These are phyloP conservation scores for Caloenas nicobarica DNA, from an alignment of 2,113 vertebrate species.

Conservation along the genomic window DNA sequence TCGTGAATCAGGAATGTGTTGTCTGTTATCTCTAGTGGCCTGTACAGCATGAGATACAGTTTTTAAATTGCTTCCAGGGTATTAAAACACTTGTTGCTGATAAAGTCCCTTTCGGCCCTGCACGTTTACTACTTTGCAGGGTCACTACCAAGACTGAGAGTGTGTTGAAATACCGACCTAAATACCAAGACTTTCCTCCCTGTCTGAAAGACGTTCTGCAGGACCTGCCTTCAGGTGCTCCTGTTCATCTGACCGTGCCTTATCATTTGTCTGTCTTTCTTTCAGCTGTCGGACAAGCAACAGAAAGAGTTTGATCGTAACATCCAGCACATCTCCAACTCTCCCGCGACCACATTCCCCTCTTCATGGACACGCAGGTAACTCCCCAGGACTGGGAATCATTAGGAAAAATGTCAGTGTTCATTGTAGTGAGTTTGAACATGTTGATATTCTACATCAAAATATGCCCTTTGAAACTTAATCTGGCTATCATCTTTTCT, in stretches of 20 bases:
- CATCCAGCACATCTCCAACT: slow-evolving; percentile 97
- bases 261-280: neutral
- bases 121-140: neutral
- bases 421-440: neutral
- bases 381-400: neutral
- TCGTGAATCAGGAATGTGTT: neutral
- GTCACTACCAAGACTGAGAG: neutral
- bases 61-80: neutral
- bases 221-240: neutral
- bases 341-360: slow-evolving; percentile 94
- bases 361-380: slow-evolving; percentile 93
- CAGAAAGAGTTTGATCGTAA: slow-evolving; percentile 97
- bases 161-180: neutral
- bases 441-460: neutral
- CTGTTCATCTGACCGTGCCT: neutral
- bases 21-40: neutral
- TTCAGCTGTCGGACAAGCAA: slow-evolving; percentile 96
- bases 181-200: neutral
- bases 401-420: neutral
- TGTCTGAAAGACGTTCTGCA: neutral
- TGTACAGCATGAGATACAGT: neutral
- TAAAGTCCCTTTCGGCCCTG: neutral
- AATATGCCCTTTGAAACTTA: neutral
- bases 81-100: neutral
- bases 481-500: neutral